Evolutionary conservation across 2,888 invertebrate species (phyloP).

Genomic region (Halictus ligatus): DNA sequence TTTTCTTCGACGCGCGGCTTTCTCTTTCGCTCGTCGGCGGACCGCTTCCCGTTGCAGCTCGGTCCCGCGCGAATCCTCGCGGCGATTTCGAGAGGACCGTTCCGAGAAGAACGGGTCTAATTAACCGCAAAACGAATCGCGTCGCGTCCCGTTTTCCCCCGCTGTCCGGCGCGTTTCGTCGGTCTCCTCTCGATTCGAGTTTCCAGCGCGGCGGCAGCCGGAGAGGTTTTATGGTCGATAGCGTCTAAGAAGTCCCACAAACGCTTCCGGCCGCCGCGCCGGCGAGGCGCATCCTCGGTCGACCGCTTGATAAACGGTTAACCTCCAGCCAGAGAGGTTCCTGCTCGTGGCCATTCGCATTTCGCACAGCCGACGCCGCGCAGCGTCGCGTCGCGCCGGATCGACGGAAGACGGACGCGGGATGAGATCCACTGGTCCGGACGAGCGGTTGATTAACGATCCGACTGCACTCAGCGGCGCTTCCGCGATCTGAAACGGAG

Average conservation of each 20-base stretch:
- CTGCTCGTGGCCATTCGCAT: not conserved
- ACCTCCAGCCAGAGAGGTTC: conserved; percentile 28
- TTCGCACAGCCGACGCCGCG: not conserved
- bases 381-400: not conserved
- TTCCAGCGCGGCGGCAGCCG: not conserved
- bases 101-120: conserved; percentile 31
- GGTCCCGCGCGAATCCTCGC: not conserved
- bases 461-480: conserved; percentile 55
- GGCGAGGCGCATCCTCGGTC: conserved; percentile 38
- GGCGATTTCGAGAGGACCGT: not conserved
- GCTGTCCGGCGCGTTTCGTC: not conserved
- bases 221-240: conserved; percentile 60
- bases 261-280: conserved; percentile 58
- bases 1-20: conserved; percentile 32
- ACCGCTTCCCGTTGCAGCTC: not conserved
- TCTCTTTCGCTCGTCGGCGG: not conserved
- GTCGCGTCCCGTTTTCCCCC: not conserved
- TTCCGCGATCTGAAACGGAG: conserved; percentile 68
- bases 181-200: not conserved
- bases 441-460: conserved; percentile 71
- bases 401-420: conserved; percentile 28
- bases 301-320: conserved; percentile 68
- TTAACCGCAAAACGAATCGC: conserved; percentile 60
- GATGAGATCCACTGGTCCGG: conserved; percentile 63
- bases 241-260: conserved; percentile 61